phyloP scores from a whole-genome alignment of 2,113 vertebrate genomes.

The Rhabdomys dilectus region DNA sequence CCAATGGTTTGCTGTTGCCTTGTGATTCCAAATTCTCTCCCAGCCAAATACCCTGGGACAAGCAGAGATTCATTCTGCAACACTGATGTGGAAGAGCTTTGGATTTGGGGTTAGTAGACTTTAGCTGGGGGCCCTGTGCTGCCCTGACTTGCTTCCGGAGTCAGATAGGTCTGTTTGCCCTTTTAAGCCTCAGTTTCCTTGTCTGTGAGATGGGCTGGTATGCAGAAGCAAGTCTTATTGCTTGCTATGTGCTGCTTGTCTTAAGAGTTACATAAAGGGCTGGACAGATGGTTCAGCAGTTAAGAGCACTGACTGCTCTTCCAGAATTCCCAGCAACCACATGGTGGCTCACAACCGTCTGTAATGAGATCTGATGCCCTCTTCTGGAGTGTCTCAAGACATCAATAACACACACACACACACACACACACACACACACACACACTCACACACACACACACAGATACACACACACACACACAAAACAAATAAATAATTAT shows the following conservation, averaged over 20 bases:
- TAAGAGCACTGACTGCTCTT: too few species aligned
- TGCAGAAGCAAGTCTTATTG: not conserved
- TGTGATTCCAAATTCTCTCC: not conserved
- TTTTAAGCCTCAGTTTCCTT: not conserved
- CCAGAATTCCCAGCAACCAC: too few species aligned
- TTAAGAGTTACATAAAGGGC: not conserved
- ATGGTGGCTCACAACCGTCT: too few species aligned
- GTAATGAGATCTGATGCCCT: too few species aligned
- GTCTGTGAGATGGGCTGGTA: slow-evolving; percentile 2
- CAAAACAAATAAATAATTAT: too few species aligned
- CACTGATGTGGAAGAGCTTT: not conserved
- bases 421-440: too few species aligned
- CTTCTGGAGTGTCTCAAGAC: too few species aligned
- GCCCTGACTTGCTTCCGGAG: not conserved
- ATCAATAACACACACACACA: too few species aligned
- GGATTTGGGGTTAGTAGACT: not conserved
- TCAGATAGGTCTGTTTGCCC: not conserved
- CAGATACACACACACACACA: too few species aligned
- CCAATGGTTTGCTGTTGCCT: accelerated
- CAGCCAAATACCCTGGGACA: accelerated
- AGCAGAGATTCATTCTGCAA: not conserved
- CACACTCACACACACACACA: too few species aligned
- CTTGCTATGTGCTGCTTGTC: not conserved
- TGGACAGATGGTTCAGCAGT: too few species aligned
- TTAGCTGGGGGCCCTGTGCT: not conserved